Evolutionary conservation across 2,113 vertebrate species (phyloP).

Genomic region (Otus sunia): DNA sequence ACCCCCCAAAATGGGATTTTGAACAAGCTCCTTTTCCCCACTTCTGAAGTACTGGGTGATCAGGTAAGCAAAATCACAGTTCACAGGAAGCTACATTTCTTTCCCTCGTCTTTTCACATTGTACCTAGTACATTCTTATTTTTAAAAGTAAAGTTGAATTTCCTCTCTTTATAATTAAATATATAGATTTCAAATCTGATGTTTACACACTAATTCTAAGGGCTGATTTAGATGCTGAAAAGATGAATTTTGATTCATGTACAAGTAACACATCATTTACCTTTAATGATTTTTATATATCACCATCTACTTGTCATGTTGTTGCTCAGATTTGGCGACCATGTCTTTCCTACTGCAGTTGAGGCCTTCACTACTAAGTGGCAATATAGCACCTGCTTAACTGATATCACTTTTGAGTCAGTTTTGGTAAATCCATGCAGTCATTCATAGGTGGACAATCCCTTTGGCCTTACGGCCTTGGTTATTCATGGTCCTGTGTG

Average conservation of each 20-base stretch:
- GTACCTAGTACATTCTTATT: not conserved
- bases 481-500: not conserved
- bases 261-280: not conserved
- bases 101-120: not conserved
- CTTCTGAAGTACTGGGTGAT: not conserved
- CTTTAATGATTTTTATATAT: not conserved
- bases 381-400: not conserved
- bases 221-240: not conserved
- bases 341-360: not conserved
- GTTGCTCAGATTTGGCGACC: not conserved
- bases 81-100: not conserved
- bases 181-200: not conserved
- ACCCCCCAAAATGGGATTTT: not conserved
- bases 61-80: not conserved
- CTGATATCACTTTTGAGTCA: not conserved
- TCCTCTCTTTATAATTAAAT: not conserved
- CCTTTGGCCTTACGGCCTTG: not conserved
- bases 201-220: not conserved
- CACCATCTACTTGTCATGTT: not conserved
- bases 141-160: not conserved
- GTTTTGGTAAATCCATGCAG: not conserved
- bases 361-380: not conserved
- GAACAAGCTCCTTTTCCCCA: not conserved
- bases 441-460: not conserved
- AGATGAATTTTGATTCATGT: not conserved